A percentile compares a stretch with the other conserved stretches of the same genome.
Conservation (phyloP, 2,113 vertebrate species). For the Alligator sinensis region DNA sequence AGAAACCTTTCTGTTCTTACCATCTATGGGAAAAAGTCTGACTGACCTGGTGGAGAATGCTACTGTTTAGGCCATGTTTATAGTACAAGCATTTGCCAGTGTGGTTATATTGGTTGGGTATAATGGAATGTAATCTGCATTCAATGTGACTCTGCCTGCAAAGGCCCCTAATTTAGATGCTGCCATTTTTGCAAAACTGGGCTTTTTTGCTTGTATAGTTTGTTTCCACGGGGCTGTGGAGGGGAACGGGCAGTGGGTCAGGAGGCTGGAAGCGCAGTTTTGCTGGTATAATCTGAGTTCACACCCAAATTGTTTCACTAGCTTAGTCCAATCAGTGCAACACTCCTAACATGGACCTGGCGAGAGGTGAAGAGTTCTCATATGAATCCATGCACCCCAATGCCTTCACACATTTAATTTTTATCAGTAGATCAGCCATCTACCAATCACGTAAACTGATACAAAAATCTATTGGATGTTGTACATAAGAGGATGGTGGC, state of each 20-base stretch:
- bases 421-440: neutral
- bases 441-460: neutral
- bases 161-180: neutral
- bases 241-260: rapidly evolving
- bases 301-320: neutral
- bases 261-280: neutral
- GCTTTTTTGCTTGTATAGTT: neutral
- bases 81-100: neutral
- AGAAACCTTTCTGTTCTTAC: neutral
- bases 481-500: neutral
- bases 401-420: neutral
- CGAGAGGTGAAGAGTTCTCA: neutral
- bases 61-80: rapidly evolving
- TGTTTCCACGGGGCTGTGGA: neutral
- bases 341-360: neutral
- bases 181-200: neutral
- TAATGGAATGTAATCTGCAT: too few relatives aligned
- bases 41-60: neutral
- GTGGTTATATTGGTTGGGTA: neutral
- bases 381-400: neutral
- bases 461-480: neutral
- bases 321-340: neutral
- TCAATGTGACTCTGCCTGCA: neutral
- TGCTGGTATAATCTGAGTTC: neutral
- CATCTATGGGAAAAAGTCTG: neutral